Conservation (phyloP, 2,888 invertebrate species). For the Odontocolon sp. region DNA sequence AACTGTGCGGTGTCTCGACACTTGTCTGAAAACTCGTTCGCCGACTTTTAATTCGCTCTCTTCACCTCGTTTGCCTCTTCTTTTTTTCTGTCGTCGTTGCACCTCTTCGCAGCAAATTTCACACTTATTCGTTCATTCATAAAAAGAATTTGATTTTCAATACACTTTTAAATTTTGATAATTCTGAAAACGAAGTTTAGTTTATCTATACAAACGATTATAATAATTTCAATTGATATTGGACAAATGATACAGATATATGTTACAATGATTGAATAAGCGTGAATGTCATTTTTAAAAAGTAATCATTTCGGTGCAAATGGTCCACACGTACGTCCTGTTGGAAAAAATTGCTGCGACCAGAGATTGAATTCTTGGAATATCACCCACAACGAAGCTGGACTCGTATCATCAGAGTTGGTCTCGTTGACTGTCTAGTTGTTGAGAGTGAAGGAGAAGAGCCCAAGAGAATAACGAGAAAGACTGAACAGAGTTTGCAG, state of each 20-base stretch:
- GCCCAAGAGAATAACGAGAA: constrained; percentile 40
- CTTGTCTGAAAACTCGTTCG: constrained; percentile 31
- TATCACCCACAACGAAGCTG: constrained; percentile 48
- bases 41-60: constrained; percentile 17
- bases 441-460: constrained; percentile 30
- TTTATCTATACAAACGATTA: too few relatives aligned
- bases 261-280: too few relatives aligned
- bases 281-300: too few relatives aligned
- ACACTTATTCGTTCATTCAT: neutral
- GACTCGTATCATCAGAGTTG: constrained; percentile 39
- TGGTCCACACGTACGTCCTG: too few relatives aligned
- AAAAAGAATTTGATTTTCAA: too few relatives aligned
- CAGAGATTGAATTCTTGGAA: constrained; percentile 52
- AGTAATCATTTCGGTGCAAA: too few relatives aligned
- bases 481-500: constrained; percentile 28
- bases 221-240: too few relatives aligned
- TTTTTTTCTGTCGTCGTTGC: neutral
- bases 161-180: too few relatives aligned
- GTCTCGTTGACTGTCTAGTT: constrained; percentile 53
- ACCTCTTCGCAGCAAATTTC: neutral
- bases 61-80: neutral
- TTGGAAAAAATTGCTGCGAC: constrained; percentile 28
- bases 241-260: too few relatives aligned
- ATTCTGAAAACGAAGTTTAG: too few relatives aligned
- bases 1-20: constrained; percentile 9